Evolutionary conservation across 2,888 invertebrate species (phyloP), one percentile per base, ranked within the genome.

Genomic region (Eristalis intricaria): DNA sequence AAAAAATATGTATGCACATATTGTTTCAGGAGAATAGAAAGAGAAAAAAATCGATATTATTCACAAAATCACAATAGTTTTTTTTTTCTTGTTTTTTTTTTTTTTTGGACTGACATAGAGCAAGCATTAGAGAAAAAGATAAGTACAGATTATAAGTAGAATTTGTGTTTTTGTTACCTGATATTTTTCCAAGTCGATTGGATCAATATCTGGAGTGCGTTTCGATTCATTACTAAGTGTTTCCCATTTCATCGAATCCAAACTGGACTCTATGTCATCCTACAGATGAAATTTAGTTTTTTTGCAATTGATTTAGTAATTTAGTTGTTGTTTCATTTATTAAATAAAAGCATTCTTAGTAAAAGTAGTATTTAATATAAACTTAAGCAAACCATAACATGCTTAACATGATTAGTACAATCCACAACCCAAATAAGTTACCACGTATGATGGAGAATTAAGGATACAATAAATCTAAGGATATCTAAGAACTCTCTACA

Each of bases 101-200:
- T 68, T 74, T 61, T 38, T 75, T 81, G 56, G 82, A 76, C 60
- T 76, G 82, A 82, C 75, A 82, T 81, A 82, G 70, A 76, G 82
- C 76, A 76, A 76, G 76, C 76, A 71, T 63, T 68, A 74, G 38
- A 76, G 66, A 73, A 58, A 86, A 10, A 19, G 58, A 60, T 15
- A 84, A 64, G 56, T 75, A 80, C n/a, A 82, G 60, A 65, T n/a
- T 8, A 64, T 50, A 66, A 38, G 13, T 40, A 81, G 65, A 78
- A 69, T 40, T 29, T 68, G 23, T 70, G 40, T 80, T 69, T 76
- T 78, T 70, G 74, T 89, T 90, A 96, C 96, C 92, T 96, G 96
- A 91, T 96, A 97, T 91, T 96, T 96, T 90, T 97, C 97, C 92
- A 97, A 93, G 91, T 97, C 97, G 93, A 96, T 96, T 90, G 95